Evolutionary conservation across 2,797 vertebrate species (phyloP).

Genomic region (Syndactyla subalaris): DNA sequence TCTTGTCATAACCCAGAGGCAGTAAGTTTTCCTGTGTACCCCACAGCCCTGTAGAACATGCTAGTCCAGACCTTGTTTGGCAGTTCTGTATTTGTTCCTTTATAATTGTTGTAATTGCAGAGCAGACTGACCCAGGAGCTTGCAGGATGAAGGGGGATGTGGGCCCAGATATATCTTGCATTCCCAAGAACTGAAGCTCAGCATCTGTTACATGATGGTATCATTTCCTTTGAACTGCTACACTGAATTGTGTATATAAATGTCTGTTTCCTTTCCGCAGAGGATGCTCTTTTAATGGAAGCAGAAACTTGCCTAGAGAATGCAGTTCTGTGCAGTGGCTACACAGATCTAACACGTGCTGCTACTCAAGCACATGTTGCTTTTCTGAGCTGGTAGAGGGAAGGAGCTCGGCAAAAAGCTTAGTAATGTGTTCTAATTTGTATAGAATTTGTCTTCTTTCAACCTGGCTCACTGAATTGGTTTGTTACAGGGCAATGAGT

Average conservation of each 20-base stretch:
- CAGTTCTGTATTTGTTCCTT: not conserved
- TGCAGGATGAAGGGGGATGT: not conserved
- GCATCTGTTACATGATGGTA: not conserved
- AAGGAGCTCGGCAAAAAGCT: not conserved
- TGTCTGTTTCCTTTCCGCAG: not conserved
- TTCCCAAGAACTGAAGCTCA: not conserved
- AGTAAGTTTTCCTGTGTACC: not conserved
- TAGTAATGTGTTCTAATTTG: not conserved
- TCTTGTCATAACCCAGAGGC: not conserved
- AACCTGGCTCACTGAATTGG: not conserved
- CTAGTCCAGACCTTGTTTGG: not conserved
- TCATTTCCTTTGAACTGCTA: not conserved
- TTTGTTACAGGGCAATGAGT: not conserved
- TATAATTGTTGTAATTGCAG: not conserved
- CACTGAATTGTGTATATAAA: not conserved
- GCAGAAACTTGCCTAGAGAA: not conserved
- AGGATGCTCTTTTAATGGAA: not conserved
- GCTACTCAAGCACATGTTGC: not conserved
- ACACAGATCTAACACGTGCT: not conserved
- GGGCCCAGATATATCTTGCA: not conserved
- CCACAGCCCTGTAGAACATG: not conserved
- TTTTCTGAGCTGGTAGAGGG: not conserved
- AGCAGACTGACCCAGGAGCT: not conserved
- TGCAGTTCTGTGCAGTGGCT: not conserved
- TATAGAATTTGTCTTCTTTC: not conserved